A percentile compares a stretch with the other conserved stretches of the same genome.
These are phyloP conservation scores for Trinectes maculatus DNA, from an alignment of 2,113 vertebrate species.

Conservation along the genomic window DNA sequence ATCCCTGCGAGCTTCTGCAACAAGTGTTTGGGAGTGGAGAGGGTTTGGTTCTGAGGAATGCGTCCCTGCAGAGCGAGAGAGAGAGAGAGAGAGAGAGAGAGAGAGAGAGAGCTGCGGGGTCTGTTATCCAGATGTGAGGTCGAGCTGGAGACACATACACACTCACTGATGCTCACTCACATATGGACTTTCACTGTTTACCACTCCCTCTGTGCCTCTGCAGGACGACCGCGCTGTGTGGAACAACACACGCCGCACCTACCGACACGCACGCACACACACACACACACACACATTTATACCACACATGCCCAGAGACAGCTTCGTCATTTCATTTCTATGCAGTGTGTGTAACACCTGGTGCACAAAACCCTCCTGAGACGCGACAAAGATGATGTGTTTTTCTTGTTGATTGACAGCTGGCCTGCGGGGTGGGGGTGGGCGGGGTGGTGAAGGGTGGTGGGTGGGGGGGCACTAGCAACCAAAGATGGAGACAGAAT, in stretches of 20 bases:
- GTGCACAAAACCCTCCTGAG: neutral
- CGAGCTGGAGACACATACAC: constrained; percentile 11
- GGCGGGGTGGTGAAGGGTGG: too few relatives aligned
- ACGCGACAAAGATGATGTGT: constrained; percentile 29
- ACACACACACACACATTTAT: constrained; percentile 1
- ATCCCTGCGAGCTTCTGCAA: constrained; percentile 1
- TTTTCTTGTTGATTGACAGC: constrained; percentile 21
- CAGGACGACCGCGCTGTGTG: constrained; percentile 25
- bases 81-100: constrained; percentile 25
- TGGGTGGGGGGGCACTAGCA: too few relatives aligned
- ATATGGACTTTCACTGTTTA: constrained; percentile 49
- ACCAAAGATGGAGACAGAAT: constrained; percentile 1
- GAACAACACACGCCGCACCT: constrained; percentile 5
- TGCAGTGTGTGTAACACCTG: constrained; percentile 1
- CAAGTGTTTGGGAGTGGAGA: constrained; percentile 40
- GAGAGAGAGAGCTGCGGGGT: constrained; percentile 47
- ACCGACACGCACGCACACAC: neutral
- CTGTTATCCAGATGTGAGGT: constrained; percentile 89
- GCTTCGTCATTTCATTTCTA: neutral
- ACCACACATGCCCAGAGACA: constrained; percentile 18
- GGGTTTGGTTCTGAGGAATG: constrained; percentile 55
- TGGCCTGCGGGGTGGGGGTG: neutral
- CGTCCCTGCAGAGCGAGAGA: constrained; percentile 41
- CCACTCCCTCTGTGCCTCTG: constrained; percentile 54
- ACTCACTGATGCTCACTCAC: constrained; percentile 16